Evolutionary conservation across 2,113 vertebrate species (phyloP).

Genomic region (Lasiurus cinereus): DNA sequence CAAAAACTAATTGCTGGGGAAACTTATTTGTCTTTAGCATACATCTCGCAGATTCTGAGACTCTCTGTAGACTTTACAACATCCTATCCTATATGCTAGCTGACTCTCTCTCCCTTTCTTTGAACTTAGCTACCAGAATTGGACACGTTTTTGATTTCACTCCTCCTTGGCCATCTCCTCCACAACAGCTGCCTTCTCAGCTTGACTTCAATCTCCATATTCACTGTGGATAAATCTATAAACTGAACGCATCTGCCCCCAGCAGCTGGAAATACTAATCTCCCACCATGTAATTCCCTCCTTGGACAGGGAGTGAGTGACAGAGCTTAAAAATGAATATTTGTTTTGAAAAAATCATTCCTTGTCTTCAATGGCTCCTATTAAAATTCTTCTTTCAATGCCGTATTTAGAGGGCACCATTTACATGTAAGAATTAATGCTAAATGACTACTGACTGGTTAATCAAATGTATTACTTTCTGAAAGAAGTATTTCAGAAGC

Average conservation of each 20-base stretch:
- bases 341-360: conserved; percentile 32
- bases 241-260: conserved; percentile 60
- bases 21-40: neutral
- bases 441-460: neutral
- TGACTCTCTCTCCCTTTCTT: neutral
- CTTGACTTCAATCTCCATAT: conserved; percentile 61
- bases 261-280: conserved; percentile 75
- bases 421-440: neutral
- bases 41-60: neutral
- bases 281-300: conserved; percentile 41
- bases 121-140: neutral
- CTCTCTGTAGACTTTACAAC: neutral
- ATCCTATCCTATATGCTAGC: neutral
- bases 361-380: neutral
- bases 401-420: neutral
- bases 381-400: neutral
- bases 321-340: conserved; percentile 47
- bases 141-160: conserved; percentile 19
- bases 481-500: conserved; percentile 11
- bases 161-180: conserved; percentile 48
- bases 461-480: neutral
- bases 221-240: conserved; percentile 60
- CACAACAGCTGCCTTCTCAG: conserved; percentile 74
- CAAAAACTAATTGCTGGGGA: conserved; percentile 6
- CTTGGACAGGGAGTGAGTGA: neutral